Percentiles rank a stretch among this genome's conserved stretches.
Conservation (phyloP, 1,140 invertebrate species). For the Matsumurasca onukii region DNA sequence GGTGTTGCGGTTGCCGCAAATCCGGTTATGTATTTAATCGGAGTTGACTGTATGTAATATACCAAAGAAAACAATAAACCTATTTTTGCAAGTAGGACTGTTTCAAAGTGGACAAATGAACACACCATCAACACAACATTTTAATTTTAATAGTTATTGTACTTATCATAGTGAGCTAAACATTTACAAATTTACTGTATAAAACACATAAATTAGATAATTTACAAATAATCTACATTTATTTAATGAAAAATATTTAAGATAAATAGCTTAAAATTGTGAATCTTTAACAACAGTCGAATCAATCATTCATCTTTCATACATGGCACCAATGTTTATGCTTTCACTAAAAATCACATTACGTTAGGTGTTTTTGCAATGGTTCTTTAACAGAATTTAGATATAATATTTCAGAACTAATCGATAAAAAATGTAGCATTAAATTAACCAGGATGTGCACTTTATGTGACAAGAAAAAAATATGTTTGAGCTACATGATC, state of each 20-base stretch:
- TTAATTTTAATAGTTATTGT: not conserved
- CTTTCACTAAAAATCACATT: constrained; percentile 12
- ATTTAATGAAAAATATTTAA: constrained; percentile 6
- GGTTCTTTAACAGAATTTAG: too few relatives aligned
- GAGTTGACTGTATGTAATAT: too few relatives aligned
- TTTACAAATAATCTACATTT: constrained; percentile 19
- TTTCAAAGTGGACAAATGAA: too few relatives aligned
- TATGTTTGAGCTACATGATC: too few relatives aligned
- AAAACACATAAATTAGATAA: constrained; percentile 24
- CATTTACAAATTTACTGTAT: constrained; percentile 24
- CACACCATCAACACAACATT: constrained; percentile 27
- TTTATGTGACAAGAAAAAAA: too few relatives aligned
- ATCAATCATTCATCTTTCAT: not conserved
- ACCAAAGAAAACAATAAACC: too few relatives aligned
- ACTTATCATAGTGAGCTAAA: constrained; percentile 15
- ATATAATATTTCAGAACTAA: too few relatives aligned
- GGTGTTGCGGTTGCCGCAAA: too few relatives aligned
- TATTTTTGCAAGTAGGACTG: too few relatives aligned
- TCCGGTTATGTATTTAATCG: too few relatives aligned
- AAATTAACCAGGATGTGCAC: too few relatives aligned
- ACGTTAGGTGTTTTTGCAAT: constrained; percentile 12
- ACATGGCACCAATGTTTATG: constrained; percentile 4
- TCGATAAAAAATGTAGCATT: too few relatives aligned
- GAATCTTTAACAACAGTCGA: not conserved
- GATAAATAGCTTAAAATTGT: constrained; percentile 11